These are phyloP conservation scores for Myotis brandtii DNA, from an alignment of 2,113 vertebrate species.

Conservation along the genomic window DNA sequence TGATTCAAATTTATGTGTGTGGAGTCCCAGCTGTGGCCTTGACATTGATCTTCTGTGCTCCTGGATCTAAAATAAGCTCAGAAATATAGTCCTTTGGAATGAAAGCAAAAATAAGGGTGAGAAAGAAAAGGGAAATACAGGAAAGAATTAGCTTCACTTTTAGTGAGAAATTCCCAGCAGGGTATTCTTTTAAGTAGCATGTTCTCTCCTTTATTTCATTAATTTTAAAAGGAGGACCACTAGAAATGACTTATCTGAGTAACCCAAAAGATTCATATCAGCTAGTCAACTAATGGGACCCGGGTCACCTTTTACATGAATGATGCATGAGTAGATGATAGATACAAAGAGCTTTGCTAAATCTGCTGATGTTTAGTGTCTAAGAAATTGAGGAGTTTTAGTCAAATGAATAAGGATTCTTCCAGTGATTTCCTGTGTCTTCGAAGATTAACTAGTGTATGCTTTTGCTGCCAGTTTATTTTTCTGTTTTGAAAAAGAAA, in stretches of 20 bases:
- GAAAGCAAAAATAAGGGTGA: constrained; percentile 71
- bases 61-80: constrained; percentile 71
- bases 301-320: constrained; percentile 78
- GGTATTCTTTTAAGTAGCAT: constrained; percentile 68
- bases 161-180: constrained; percentile 67
- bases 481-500: constrained; percentile 61
- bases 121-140: constrained; percentile 64
- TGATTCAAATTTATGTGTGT: constrained; percentile 70
- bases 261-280: constrained; percentile 78
- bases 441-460: constrained; percentile 45
- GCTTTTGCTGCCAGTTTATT: constrained; percentile 56
- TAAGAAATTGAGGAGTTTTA: constrained; percentile 74
- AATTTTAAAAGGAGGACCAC: constrained; percentile 71
- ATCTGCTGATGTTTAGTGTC: constrained; percentile 68
- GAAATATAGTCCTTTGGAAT: constrained; percentile 68
- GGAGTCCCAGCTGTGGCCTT: constrained; percentile 66
- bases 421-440: constrained; percentile 61
- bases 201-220: constrained; percentile 74
- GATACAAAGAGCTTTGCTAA: constrained; percentile 72
- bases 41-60: constrained; percentile 72
- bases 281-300: constrained; percentile 80
- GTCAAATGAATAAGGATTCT: constrained; percentile 68
- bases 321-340: constrained; percentile 76
- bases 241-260: constrained; percentile 77
- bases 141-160: constrained; percentile 71